Evolutionary conservation across 2,113 vertebrate species (phyloP), one percentile per base, ranked within the genome.

Genomic region (Callocephalon fimbriatum): DNA sequence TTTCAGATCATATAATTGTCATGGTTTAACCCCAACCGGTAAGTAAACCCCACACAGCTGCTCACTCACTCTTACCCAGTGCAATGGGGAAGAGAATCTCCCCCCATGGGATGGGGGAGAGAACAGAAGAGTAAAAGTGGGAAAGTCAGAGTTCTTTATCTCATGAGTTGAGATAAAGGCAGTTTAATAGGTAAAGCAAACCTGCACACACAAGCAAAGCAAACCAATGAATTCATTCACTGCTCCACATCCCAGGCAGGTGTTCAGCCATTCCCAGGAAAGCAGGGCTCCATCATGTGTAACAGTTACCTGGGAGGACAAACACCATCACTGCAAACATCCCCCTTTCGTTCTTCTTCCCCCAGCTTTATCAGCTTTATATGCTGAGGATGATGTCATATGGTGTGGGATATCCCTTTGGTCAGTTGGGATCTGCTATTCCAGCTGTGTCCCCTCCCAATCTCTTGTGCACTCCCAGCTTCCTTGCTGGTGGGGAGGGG

Each of bases 401-500:
- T 9, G 20, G 32, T n/a, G 32, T 6, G 13, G 54, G 20, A 44
- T 44, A 31, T 26, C 15, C 17, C 21, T 67, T 47, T 54, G n/a
- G 6, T 74, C 40, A 54, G 6, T 7, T 32, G 16, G 38, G 20
- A 47, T 42, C n/a, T 61, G 29, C 3, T 61, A 66, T 79, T n/a
- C 38, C 27, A 40, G 13, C 37, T 18, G 23, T 38, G 20, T 31
- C 9, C 20, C 17, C n/a, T 40, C 31, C 51, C 5, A 61, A 2
- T 21, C 26, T 29, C 56, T 74, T 54, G 7, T 2, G 0, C 1
- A 1, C 2, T 1, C 10, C 18, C 18, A 56, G 12, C 9, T 12
- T 74, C 29, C 29, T 73, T 61, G 38, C 14, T 74, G 54, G 29
- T 53, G 73, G 40, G 38, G n/a, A 5, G 2, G 15, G 13, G 27